Conservation (phyloP, 92 coral and sea anemone species). For the Phenganax marumi region DNA sequence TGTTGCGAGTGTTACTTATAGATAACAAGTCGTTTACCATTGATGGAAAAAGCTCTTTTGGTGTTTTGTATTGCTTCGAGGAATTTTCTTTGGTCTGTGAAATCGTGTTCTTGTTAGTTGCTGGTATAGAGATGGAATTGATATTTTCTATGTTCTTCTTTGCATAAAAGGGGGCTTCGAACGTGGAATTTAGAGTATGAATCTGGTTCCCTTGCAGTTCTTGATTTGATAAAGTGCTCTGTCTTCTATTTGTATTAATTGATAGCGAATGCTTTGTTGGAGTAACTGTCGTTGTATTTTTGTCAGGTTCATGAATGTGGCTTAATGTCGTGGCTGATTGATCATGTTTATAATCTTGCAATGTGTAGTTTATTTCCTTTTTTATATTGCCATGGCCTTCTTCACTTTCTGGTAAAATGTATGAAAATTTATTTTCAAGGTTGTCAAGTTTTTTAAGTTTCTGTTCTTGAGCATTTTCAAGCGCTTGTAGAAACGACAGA, state of each 20-base stretch:
- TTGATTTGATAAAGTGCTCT: background rate
- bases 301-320: background rate
- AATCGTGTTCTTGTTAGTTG: background rate
- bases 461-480: conserved; percentile 32
- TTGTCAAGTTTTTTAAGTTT: conserved; percentile 22
- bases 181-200: background rate
- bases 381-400: background rate
- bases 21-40: background rate
- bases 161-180: background rate
- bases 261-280: background rate
- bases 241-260: background rate
- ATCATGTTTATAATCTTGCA: background rate
- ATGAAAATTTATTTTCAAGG: conserved; percentile 27
- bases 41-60: background rate
- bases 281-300: background rate
- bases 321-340: background rate
- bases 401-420: conserved; percentile 9
- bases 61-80: background rate
- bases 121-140: background rate
- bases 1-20: background rate
- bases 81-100: background rate
- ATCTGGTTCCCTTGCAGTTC: too few relatives aligned
- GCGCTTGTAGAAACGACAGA: conserved; percentile 24
- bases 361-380: background rate
- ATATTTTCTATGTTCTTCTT: background rate